Percentiles rank a stretch among this genome's conserved stretches.
Evolutionary conservation across 2,888 invertebrate species (phyloP).

Genomic region (Creontiades dilutus): DNA sequence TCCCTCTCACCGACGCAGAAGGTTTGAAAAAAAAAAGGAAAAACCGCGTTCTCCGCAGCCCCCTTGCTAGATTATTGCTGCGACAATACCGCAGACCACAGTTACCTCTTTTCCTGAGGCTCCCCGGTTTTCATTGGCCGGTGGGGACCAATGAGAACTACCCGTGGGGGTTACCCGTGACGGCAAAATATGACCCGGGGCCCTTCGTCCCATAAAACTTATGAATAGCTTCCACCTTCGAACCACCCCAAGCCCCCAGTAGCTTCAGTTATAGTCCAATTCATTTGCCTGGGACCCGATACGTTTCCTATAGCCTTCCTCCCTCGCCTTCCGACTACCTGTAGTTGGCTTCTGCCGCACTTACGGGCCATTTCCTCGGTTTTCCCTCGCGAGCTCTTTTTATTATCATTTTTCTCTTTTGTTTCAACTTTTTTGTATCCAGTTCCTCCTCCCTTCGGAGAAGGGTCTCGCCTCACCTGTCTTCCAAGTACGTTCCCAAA

Average conservation of each 20-base stretch:
- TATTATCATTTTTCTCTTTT: background rate
- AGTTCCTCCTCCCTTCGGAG: no score
- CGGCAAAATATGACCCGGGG: conserved; percentile 34
- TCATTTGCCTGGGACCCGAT: conserved; percentile 42
- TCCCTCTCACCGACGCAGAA: background rate
- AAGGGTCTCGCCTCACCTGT: no score
- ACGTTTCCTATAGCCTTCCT: background rate
- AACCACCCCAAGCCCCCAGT: background rate
- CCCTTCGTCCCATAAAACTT: conserved; percentile 29
- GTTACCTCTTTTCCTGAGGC: background rate
- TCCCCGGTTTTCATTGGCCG: background rate
- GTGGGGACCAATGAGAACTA: conserved; percentile 38
- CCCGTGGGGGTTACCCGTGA: background rate
- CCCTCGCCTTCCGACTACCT: background rate
- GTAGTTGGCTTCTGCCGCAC: background rate
- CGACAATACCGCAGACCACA: conserved; percentile 9
- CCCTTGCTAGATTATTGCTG: conserved; percentile 17
- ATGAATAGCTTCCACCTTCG: conserved; percentile 33
- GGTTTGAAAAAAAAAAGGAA: background rate
- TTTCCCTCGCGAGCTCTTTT: background rate
- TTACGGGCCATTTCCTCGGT: background rate
- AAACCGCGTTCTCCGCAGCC: background rate
- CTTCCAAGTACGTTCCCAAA: no score
- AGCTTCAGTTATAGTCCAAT: background rate
- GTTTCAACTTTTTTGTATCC: background rate